These are phyloP conservation scores for Sthenelais limicola DNA, from an alignment of 2,888 invertebrate genomes.

Conservation along the genomic window DNA sequence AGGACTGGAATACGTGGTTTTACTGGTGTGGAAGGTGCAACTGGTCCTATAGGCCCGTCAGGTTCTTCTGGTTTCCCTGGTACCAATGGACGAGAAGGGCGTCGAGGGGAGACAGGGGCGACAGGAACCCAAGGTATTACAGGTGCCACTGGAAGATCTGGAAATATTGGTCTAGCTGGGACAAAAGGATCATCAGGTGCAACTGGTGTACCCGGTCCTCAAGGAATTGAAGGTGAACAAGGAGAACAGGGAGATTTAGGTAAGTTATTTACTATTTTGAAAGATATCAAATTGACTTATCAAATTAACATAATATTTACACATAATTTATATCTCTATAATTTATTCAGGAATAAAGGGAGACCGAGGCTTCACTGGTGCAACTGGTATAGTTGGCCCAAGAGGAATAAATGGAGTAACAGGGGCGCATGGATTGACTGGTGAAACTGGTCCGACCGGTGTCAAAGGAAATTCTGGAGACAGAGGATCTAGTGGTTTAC, in stretches of 20 bases:
- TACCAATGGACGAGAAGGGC: neutral
- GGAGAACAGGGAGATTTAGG: no score
- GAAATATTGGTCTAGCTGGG: neutral
- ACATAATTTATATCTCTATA: no score
- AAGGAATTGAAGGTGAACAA: no score
- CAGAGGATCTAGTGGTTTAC: slow-evolving; percentile 28
- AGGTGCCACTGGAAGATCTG: neutral
- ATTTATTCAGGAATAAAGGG: slow-evolving; percentile 15
- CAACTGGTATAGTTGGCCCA: slow-evolving; percentile 7
- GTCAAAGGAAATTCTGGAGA: slow-evolving; percentile 1
- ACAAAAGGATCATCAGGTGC: neutral
- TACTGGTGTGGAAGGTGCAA: neutral
- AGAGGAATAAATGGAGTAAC: neutral
- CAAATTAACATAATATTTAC: no score
- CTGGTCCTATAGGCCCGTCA: neutral
- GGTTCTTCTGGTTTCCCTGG: neutral
- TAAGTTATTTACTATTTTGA: no score
- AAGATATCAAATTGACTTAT: no score
- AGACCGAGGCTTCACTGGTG: slow-evolving; percentile 2
- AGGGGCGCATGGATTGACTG: slow-evolving; percentile 1
- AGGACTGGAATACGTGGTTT: neutral
- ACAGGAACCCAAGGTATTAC: slow-evolving; percentile 2
- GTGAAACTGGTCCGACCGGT: slow-evolving; percentile 21
- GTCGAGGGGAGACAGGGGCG: neutral
- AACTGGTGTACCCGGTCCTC: no score